These are phyloP conservation scores for Omphaloscelis lunosa DNA, from an alignment of 2,888 invertebrate species.

Conservation along the genomic window DNA sequence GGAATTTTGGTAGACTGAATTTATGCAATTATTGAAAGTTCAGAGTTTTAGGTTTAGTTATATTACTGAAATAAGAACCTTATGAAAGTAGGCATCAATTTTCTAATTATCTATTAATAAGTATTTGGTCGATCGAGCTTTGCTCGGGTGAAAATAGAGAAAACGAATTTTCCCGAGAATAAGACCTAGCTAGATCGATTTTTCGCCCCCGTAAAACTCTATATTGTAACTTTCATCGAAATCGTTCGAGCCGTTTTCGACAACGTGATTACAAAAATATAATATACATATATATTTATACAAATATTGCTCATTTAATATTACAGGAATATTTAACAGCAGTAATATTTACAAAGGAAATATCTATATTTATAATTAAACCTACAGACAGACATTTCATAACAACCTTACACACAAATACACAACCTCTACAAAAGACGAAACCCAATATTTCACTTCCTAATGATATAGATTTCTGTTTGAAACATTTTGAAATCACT, in stretches of 20 bases:
- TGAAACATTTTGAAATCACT: conserved; percentile 54
- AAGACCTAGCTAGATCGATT: no score
- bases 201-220: no score
- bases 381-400: conserved; percentile 20
- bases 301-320: no score
- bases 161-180: no score
- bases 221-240: no score
- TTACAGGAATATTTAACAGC: background rate
- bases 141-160: no score
- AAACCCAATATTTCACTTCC: conserved; percentile 59
- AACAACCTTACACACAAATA: conserved; percentile 41
- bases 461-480: conserved; percentile 58
- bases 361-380: conserved; percentile 22
- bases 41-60: background rate
- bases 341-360: conserved; percentile 2
- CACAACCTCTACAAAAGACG: conserved; percentile 44
- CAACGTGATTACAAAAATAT: no score
- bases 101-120: background rate
- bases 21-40: no score
- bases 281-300: no score
- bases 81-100: background rate
- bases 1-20: no score
- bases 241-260: no score
- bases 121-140: no score
- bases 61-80: background rate